Evolutionary conservation across 2,888 invertebrate genomes (phyloP).

Genomic region (Himalopsyche kuldschensis): DNA sequence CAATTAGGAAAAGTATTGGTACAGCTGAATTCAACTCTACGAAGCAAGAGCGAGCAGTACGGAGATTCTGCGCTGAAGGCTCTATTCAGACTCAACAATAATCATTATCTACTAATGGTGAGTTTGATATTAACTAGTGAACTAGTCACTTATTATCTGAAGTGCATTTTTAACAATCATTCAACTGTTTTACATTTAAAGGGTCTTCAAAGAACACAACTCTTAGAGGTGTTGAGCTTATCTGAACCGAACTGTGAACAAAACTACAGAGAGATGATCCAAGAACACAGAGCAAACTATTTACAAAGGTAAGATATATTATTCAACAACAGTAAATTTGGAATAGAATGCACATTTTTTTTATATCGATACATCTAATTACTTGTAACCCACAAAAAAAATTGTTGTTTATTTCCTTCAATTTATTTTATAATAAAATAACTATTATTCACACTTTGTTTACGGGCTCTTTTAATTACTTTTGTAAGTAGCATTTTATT

Average conservation of each 20-base stretch:
- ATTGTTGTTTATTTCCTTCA: too few species aligned
- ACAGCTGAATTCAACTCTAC: slow-evolving; percentile 84
- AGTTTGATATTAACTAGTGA: not conserved
- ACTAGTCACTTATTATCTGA: not conserved
- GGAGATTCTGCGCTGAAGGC: slow-evolving; percentile 83
- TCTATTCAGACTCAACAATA: slow-evolving; percentile 92
- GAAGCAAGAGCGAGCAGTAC: slow-evolving; percentile 91
- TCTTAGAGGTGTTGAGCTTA: slow-evolving; percentile 78
- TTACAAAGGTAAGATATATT: slow-evolving; percentile 57
- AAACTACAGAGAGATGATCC: slow-evolving; percentile 84
- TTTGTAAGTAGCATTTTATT: too few species aligned
- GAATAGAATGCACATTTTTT: not conserved
- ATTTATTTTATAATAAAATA: too few species aligned
- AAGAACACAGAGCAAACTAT: slow-evolving; percentile 78
- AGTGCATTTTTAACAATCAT: too few species aligned
- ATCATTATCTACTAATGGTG: slow-evolving; percentile 84
- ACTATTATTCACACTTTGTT: too few species aligned
- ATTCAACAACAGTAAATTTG: slow-evolving; percentile 6
- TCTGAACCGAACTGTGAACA: slow-evolving; percentile 86
- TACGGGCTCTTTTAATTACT: too few species aligned
- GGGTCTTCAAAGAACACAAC: slow-evolving; percentile 80
- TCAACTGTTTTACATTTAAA: slow-evolving; percentile 45
- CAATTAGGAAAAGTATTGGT: slow-evolving; percentile 82
- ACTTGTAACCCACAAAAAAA: too few species aligned
- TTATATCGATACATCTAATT: too few species aligned